Evolutionary conservation across 2,888 invertebrate species (phyloP).

Genomic region (Amiota mariae): DNA sequence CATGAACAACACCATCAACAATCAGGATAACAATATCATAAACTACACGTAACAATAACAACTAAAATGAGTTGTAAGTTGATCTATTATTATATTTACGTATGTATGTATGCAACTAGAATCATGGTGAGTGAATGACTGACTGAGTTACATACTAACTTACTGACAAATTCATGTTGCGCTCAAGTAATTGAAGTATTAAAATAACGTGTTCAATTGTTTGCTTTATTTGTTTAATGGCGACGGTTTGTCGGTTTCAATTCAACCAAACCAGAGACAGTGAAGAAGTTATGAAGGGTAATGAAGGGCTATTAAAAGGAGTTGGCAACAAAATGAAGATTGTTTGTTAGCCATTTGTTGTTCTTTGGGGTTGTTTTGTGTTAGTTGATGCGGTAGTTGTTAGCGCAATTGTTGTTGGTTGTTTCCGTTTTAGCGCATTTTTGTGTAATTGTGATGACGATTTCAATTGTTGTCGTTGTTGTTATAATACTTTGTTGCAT

Average conservation of each 20-base stretch:
- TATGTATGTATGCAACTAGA: too few species aligned
- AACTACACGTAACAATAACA: too few species aligned
- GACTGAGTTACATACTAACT: too few species aligned
- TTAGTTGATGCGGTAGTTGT: slow-evolving; percentile 39
- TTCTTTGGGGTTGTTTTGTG: slow-evolving; percentile 52
- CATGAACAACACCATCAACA: too few species aligned
- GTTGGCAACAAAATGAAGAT: slow-evolving; percentile 24
- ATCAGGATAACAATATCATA: too few species aligned
- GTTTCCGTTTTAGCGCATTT: slow-evolving; percentile 60
- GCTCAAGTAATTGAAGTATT: slow-evolving; percentile 61
- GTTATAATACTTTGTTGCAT: slow-evolving; percentile 1
- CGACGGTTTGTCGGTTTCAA: too few species aligned
- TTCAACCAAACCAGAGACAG: not conserved
- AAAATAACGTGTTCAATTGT: slow-evolving; percentile 50
- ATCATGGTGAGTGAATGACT: too few species aligned
- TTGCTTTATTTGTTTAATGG: not conserved
- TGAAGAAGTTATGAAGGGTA: not conserved
- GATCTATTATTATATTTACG: too few species aligned
- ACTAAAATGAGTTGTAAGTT: too few species aligned
- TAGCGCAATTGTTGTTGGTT: slow-evolving; percentile 48
- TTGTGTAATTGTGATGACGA: slow-evolving; percentile 57
- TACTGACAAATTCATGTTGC: slow-evolving; percentile 5
- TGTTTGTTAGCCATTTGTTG: slow-evolving; percentile 45
- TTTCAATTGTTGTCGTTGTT: slow-evolving; percentile 33
- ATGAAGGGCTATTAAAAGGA: too few species aligned